Evolutionary conservation across 2,113 vertebrate species (phyloP), one percentile per base, ranked within the genome.

Genomic region (Xiphophorus hellerii): DNA sequence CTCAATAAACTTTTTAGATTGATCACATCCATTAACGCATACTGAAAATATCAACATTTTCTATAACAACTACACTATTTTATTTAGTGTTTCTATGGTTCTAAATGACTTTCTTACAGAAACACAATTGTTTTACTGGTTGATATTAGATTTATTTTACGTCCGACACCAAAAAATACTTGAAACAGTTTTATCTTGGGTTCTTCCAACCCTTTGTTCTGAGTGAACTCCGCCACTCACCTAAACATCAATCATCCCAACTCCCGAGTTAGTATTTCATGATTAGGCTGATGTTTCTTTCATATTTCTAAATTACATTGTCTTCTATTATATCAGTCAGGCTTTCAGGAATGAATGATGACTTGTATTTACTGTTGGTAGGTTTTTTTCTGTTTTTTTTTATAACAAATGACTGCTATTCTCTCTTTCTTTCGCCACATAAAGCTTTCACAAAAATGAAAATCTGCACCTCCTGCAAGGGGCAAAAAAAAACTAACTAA

Each of bases 361-460:
- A 0, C 7, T 5, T 54, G 9, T 22, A 25, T 63, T 66, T 10
- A 29, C 35, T 48, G 31, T 10, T 48, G 12, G 14, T 62, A 28
- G 28, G 27, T 7, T 51, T 77, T 74, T 44, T 20, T 27, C 4
- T 8, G 35, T 0, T 37, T 17, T 5, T 61, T 28, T 1, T 63
- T 28, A 15, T 69, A 70, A 71, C 35, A 63, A 68, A 71, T 29
- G 17, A 17, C 27, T 30, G 17, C 51, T 58, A 58, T 5, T 20
- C 1, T 68, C 8, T 3, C 7, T 44, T 20, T 27, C 33, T 73
- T 69, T 66, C 35, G 15, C 1, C 11, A 6, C 62, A 65, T 64
- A 66, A 62, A 42, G 17, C 28, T 37, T 30, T 65, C 22, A 39
- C 30, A 70, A 76, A 76, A 78, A 33, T 62, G 76, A 27, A 69